Base-by-base conservation (phyloP, 2,113 vertebrate species). In the Cheilinus undulatus region DNA sequence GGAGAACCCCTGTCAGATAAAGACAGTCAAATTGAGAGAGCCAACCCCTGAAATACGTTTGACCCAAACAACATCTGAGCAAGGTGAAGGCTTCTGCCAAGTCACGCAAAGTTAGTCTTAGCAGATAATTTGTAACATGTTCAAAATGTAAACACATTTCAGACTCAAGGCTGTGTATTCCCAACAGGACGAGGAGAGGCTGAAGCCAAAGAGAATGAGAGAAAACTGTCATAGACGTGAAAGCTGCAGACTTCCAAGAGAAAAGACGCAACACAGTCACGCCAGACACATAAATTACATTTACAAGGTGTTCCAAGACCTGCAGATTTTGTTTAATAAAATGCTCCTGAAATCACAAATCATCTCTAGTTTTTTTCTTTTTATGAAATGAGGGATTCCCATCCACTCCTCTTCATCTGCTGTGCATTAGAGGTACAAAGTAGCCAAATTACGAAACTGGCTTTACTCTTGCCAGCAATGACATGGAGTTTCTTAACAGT, bases 31-130 rank as follows among this genome's bases (percentile, higher is more conserved):
- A 91, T 86, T 88, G 89, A 86, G 78, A 92, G 88, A 69, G 76
- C 83, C 90, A 92, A 84, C 86, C 88, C 86, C 86, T 79, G 88
- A 92, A 91, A 91, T 91, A 83, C 76, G 60, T 88, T 84, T 91
- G 92, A 94, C 90, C 90, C 83, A 93, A 93, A 92, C 91, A 94
- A 87, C 88, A 90, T 92, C 85, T 89, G 89, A 91, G 83, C 76
- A 89, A 93, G 91, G 89, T 92, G 89, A 92, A 88, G 78, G 67
- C 74, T 91, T 69, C 87, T 91, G 93, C 93, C 93, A 95, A 95
- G 93, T 95, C 94, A 95, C 92, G 93, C 92, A 94, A 94, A 93
- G 91, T 88, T 92, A 88, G 87, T 92, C 89, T 93, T 87, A 91
- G 89, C 84, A 91, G 90, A 92, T 93, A 89, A 95, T 94, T 92